Evolutionary conservation across 2,797 vertebrate genomes (phyloP).

Genomic region (Falco novaeseelandiae): DNA sequence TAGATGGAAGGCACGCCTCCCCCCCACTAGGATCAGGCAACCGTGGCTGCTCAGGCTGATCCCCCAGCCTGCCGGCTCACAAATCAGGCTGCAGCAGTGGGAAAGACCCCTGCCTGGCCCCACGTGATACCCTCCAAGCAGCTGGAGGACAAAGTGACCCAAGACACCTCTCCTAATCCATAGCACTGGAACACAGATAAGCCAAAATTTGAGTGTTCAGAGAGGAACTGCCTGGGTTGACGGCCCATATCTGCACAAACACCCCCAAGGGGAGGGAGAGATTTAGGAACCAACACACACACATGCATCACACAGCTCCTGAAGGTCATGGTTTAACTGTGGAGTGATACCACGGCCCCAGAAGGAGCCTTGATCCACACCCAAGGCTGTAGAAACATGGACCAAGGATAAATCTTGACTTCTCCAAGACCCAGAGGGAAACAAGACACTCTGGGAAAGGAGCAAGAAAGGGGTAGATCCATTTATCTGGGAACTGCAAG

Average conservation of each 20-base stretch:
- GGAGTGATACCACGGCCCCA: not conserved
- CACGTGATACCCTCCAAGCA: rapidly evolving
- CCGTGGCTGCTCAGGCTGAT: not conserved
- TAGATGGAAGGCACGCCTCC: not conserved
- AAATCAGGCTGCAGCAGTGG: rapidly evolving
- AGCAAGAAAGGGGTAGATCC: not conserved
- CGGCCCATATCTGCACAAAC: not conserved
- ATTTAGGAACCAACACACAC: not conserved
- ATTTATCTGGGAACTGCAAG: not conserved
- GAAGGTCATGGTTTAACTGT: not conserved
- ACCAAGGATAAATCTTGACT: not conserved
- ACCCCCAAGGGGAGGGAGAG: not conserved
- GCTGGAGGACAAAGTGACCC: not conserved
- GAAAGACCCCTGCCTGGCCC: not conserved
- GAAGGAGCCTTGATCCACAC: not conserved
- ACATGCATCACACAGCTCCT: not conserved
- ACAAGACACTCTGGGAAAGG: not conserved
- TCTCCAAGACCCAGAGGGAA: not conserved
- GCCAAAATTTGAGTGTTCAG: not conserved
- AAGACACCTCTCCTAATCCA: not conserved
- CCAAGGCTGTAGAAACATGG: not conserved
- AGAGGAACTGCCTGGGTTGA: not conserved
- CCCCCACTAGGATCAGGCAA: not conserved
- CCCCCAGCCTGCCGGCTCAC: not conserved
- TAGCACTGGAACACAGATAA: not conserved